Conservation (phyloP, 2,113 vertebrate genomes). For the Suncus etruscus region DNA sequence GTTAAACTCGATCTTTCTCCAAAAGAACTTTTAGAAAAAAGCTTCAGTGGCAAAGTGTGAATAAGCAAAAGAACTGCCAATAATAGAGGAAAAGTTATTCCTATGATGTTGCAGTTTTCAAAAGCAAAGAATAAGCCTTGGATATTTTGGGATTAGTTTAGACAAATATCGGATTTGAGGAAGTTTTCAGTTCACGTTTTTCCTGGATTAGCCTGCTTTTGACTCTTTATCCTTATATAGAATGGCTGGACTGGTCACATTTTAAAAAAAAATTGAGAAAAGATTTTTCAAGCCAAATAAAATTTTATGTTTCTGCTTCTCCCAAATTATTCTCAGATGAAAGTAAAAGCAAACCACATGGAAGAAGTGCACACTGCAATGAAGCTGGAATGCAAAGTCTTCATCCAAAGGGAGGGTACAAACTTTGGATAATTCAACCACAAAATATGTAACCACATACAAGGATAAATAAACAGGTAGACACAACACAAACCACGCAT, state of each 20-base stretch:
- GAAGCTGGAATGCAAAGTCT: slow-evolving; percentile 78
- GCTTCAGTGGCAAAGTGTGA: slow-evolving; percentile 64
- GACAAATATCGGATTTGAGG: slow-evolving; percentile 80
- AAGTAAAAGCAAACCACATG: slow-evolving; percentile 81
- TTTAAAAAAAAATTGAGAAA: slow-evolving; percentile 83
- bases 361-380: slow-evolving; percentile 72
- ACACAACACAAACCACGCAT: slow-evolving; percentile 84
- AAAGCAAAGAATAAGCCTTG: slow-evolving; percentile 73
- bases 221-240: slow-evolving; percentile 79
- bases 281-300: slow-evolving; percentile 80
- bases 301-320: slow-evolving; percentile 83
- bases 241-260: slow-evolving; percentile 73
- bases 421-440: slow-evolving; percentile 85
- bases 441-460: slow-evolving; percentile 86
- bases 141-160: slow-evolving; percentile 66
- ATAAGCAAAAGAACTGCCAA: slow-evolving; percentile 68
- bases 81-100: slow-evolving; percentile 12
- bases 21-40: slow-evolving; percentile 74
- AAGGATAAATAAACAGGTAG: slow-evolving; percentile 80
- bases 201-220: slow-evolving; percentile 74
- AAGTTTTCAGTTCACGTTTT: slow-evolving; percentile 80
- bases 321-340: slow-evolving; percentile 85
- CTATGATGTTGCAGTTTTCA: slow-evolving; percentile 63
- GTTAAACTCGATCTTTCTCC: slow-evolving; percentile 41
- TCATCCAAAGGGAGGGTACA: slow-evolving; percentile 79